Evolutionary conservation across 2,797 vertebrate species (phyloP), one percentile per base, ranked within the genome.

Genomic region (Gouania willdenowi): DNA sequence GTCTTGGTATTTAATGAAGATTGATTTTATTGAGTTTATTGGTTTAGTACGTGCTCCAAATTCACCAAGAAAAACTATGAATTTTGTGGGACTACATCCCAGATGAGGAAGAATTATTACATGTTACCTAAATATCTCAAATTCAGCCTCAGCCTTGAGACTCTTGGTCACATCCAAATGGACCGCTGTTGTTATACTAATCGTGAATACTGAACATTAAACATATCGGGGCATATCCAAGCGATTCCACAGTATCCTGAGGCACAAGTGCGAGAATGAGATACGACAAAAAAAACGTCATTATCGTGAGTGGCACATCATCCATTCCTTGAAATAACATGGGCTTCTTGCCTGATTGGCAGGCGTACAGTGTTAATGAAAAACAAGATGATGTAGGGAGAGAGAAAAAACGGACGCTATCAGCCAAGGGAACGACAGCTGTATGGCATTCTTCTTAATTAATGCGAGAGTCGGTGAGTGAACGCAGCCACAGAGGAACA

Each of bases 1-100:
- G 73, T 51, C 41, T n/a, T n/a, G n/a, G n/a, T n/a, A 58, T 76
- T 81, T 85, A 85, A 83, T 79, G 67, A 72, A 80, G n/a, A n/a
- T n/a, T n/a, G n/a, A n/a, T n/a, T n/a, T n/a, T n/a, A n/a, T n/a
- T n/a, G n/a, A n/a, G n/a, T n/a, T n/a, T n/a, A n/a, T n/a, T n/a
- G n/a, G n/a, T n/a, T n/a, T n/a, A n/a, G n/a, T n/a, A n/a, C n/a
- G n/a, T n/a, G n/a, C n/a, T n/a, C n/a, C n/a, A n/a, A n/a, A n/a
- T n/a, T n/a, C n/a, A n/a, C n/a, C n/a, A n/a, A n/a, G n/a, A n/a
- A n/a, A n/a, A n/a, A n/a, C n/a, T n/a, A n/a, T n/a, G n/a, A n/a
- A n/a, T n/a, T n/a, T n/a, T n/a, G n/a, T n/a, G n/a, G n/a, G n/a
- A n/a, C n/a, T n/a, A n/a, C n/a, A n/a, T n/a, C n/a, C n/a, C n/a